Evolutionary conservation across 2,113 vertebrate genomes (phyloP).

Genomic region (Rousettus leschenaultii): DNA sequence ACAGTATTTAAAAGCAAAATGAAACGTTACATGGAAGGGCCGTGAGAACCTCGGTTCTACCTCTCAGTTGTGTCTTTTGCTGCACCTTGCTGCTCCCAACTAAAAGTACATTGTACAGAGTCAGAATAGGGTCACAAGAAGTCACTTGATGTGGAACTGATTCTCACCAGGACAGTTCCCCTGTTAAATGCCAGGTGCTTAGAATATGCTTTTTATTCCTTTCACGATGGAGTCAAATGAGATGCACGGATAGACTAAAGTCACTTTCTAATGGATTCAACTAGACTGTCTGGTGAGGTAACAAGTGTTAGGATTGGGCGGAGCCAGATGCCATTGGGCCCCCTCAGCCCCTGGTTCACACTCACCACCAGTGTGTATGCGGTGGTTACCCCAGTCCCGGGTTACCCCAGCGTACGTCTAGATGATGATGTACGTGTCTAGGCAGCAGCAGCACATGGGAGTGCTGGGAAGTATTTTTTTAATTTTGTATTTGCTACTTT

Average conservation of each 20-base stretch:
- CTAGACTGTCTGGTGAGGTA: background rate
- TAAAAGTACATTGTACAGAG: background rate
- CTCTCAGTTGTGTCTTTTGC: accelerated
- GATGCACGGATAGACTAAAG: background rate
- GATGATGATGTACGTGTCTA: background rate
- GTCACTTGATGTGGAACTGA: background rate
- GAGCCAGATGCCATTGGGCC: background rate
- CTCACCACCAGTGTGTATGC: background rate
- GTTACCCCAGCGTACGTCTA: background rate
- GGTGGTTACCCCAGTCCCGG: background rate
- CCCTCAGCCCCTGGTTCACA: background rate
- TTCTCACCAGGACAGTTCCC: background rate
- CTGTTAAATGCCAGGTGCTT: background rate
- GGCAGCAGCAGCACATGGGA: background rate
- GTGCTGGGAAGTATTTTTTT: background rate
- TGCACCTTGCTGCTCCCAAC: background rate
- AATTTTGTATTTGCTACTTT: background rate
- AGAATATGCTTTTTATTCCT: background rate
- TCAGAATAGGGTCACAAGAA: background rate
- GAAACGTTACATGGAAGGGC: too few species aligned
- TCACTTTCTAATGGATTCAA: background rate
- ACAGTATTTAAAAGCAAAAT: background rate
- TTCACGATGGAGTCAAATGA: background rate
- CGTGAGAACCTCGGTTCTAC: accelerated
- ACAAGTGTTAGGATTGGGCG: background rate